A percentile compares a stretch with the other conserved stretches of the same genome.
Evolutionary conservation across 1,140 invertebrate genomes (phyloP).

Genomic region (Apocrypta bakeri): DNA sequence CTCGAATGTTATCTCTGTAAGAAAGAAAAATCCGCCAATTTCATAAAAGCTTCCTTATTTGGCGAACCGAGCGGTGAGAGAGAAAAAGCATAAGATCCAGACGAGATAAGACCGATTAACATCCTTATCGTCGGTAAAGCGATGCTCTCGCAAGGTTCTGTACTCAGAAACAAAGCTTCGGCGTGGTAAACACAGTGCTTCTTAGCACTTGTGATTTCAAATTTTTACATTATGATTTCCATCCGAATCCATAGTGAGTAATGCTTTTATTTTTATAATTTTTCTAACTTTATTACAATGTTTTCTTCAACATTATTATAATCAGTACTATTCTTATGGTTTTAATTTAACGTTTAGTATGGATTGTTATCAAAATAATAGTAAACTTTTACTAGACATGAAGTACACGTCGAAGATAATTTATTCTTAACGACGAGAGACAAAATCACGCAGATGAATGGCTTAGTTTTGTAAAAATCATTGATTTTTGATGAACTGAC

Average conservation of each 20-base stretch:
- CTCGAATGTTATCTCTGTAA: not conserved
- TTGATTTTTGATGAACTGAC: not conserved
- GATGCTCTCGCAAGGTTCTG: slow-evolving; percentile 9
- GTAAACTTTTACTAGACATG: no score
- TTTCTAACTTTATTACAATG: no score
- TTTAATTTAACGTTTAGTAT: no score
- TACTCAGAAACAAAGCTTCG: slow-evolving; percentile 31
- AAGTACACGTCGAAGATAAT: no score
- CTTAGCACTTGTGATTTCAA: not conserved
- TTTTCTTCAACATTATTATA: no score
- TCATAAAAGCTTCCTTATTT: not conserved
- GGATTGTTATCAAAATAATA: no score
- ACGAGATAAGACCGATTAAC: slow-evolving; percentile 31
- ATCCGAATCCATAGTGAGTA: no score
- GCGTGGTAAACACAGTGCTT: slow-evolving; percentile 6
- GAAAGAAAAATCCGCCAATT: not conserved
- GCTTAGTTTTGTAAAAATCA: no score
- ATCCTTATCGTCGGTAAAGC: slow-evolving; percentile 27
- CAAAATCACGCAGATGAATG: no score
- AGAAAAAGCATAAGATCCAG: slow-evolving; percentile 26
- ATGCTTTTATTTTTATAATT: no score
- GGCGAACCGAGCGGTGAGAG: not conserved
- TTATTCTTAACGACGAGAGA: no score
- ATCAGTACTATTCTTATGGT: no score
- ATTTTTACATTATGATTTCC: not conserved